phyloP scores from a whole-genome alignment of 2,113 vertebrate species.

The Gobio gobio region DNA sequence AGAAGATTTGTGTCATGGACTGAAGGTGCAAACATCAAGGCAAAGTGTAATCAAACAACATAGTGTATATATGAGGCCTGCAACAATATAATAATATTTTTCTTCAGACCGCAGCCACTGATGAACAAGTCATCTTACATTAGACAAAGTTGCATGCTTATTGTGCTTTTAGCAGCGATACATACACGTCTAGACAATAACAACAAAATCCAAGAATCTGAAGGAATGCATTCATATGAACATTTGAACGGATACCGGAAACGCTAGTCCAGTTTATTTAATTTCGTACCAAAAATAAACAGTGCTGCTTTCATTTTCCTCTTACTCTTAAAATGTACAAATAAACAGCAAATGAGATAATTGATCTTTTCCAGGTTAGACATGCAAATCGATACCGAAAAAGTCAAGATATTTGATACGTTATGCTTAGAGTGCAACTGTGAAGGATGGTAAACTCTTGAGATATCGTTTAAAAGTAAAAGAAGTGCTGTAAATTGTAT shows the following conservation, averaged over 20 bases:
- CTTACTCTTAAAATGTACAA: neutral
- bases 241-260: constrained; percentile 5
- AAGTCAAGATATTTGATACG: neutral
- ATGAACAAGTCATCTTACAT: neutral
- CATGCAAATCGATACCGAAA: constrained; percentile 2
- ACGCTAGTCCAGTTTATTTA: neutral
- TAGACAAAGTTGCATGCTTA: constrained; percentile 47
- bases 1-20: constrained; percentile 14
- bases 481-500: constrained; percentile 24
- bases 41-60: constrained; percentile 13
- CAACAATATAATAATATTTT: constrained; percentile 16
- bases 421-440: constrained; percentile 16
- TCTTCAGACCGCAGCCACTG: neutral
- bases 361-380: neutral
- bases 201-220: constrained; percentile 34
- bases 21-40: constrained; percentile 38
- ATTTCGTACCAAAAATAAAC: constrained; percentile 17
- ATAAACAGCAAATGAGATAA: neutral
- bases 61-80: constrained; percentile 15
- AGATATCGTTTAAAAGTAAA: constrained; percentile 8
- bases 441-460: neutral
- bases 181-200: constrained; percentile 35
- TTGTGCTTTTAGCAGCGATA: constrained; percentile 26
- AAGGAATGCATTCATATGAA: constrained; percentile 38
- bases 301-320: neutral